Percentiles rank a stretch among this genome's conserved stretches.
These are phyloP conservation scores for Arvicanthis niloticus DNA, from an alignment of 2,113 vertebrate genomes.

Conservation along the genomic window DNA sequence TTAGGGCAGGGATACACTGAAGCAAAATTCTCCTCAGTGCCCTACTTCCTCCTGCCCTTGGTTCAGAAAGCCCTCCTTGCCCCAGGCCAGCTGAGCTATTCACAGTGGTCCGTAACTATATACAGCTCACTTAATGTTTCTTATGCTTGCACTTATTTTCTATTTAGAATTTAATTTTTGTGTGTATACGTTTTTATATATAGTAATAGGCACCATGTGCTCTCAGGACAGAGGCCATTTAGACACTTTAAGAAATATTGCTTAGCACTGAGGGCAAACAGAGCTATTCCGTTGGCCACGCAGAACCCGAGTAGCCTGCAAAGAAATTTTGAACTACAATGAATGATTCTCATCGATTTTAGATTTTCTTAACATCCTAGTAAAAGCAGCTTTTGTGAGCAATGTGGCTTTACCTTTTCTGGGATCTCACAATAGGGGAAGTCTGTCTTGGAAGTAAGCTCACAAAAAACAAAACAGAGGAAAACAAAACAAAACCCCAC, in stretches of 20 bases:
- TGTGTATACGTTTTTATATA: not conserved
- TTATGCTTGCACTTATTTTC: not conserved
- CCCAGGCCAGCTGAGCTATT: not conserved
- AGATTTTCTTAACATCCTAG: constrained; percentile 39
- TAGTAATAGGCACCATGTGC: not conserved
- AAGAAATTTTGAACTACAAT: constrained; percentile 37
- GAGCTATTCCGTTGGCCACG: not conserved
- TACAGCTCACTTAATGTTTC: not conserved
- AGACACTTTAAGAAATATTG: not conserved
- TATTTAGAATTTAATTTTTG: not conserved
- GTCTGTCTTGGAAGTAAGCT: constrained; percentile 29
- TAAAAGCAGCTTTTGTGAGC: constrained; percentile 33
- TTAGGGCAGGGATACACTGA: not conserved
- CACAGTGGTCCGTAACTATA: not conserved
- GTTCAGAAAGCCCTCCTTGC: not conserved
- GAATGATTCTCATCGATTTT: constrained; percentile 38
- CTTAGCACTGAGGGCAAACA: not conserved
- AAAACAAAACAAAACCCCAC: not conserved
- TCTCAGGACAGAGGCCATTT: not conserved
- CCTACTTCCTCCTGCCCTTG: not conserved
- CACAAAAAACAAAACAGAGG: not conserved
- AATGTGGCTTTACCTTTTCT: constrained; percentile 43
- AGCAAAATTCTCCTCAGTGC: not conserved
- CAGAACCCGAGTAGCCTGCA: constrained; percentile 15
- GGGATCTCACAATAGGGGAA: constrained; percentile 1